Percentiles rank a stretch among this genome's conserved stretches.
phyloP scores from a whole-genome alignment of 2,113 vertebrate genomes.

The Neodon shergylaensis region DNA sequence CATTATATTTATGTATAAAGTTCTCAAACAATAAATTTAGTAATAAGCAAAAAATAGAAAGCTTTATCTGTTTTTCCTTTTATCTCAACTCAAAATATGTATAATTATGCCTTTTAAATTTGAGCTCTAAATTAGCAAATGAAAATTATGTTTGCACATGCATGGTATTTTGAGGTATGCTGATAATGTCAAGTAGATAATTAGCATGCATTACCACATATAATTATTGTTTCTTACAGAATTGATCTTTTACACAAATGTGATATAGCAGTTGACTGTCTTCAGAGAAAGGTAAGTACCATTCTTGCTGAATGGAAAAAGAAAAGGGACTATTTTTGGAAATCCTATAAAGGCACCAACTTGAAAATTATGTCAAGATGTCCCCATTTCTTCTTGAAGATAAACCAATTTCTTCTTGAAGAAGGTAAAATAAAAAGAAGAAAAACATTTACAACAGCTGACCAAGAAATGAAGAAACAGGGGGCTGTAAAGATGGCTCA shows the following conservation, averaged over 20 bases:
- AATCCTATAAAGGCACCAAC: not conserved
- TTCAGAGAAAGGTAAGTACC: not conserved
- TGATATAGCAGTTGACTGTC: not conserved
- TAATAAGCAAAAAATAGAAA: not conserved
- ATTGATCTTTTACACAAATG: not conserved
- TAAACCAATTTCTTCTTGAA: not conserved
- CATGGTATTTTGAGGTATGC: not conserved
- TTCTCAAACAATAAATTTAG: not conserved
- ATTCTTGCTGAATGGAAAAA: not conserved
- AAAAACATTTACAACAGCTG: not conserved
- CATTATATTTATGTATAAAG: not conserved
- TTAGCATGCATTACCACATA: not conserved
- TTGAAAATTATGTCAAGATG: slow-evolving; percentile 29
- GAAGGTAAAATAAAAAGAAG: not conserved
- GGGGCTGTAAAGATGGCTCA: not conserved
- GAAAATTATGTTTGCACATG: not conserved
- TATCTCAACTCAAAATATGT: not conserved
- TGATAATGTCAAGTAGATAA: not conserved
- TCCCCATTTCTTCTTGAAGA: not conserved
- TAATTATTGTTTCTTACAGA: not conserved
- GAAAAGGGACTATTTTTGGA: not conserved
- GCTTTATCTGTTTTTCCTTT: slow-evolving; percentile 44
- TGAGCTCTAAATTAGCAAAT: not conserved
- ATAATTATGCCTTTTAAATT: not conserved
- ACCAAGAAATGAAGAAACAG: not conserved